Evolutionary conservation across 2,888 invertebrate genomes (phyloP).

Genomic region (Linnaemya tessellans): DNA sequence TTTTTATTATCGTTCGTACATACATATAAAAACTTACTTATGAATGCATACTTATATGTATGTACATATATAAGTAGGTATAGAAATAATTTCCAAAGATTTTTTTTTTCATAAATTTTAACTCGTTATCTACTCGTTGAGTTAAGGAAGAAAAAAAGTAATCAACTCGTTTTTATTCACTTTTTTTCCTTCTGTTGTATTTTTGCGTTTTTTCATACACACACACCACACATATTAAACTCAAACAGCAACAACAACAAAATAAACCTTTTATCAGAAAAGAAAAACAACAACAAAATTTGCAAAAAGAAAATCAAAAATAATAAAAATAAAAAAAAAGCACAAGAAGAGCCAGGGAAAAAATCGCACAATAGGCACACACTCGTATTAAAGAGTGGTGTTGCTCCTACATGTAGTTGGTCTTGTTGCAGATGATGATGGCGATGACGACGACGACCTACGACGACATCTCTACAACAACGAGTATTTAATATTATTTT

Average conservation of each 20-base stretch:
- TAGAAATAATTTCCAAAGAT: not conserved
- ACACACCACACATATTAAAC: slow-evolving; percentile 28
- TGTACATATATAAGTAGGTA: not conserved
- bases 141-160: slow-evolving; percentile 51
- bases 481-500: slow-evolving; percentile 67
- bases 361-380: slow-evolving; percentile 66
- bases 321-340: slow-evolving; percentile 21
- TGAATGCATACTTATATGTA: not conserved
- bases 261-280: slow-evolving; percentile 49
- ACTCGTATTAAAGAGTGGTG: slow-evolving; percentile 51
- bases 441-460: slow-evolving; percentile 60
- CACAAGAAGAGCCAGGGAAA: slow-evolving; percentile 46
- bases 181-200: slow-evolving; percentile 30
- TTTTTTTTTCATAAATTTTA: slow-evolving; percentile 46
- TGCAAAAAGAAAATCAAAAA: slow-evolving; percentile 63
- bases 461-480: slow-evolving; percentile 68
- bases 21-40: not conserved
- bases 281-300: slow-evolving; percentile 51
- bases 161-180: slow-evolving; percentile 63
- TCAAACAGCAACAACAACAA: slow-evolving; percentile 33
- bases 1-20: not conserved
- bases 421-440: slow-evolving; percentile 55
- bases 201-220: slow-evolving; percentile 5
- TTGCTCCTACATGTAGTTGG: slow-evolving; percentile 32
- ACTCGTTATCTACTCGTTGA: slow-evolving; percentile 68